These are phyloP conservation scores for Psittacus erithacus DNA, from an alignment of 2,113 vertebrate species.

Conservation along the genomic window DNA sequence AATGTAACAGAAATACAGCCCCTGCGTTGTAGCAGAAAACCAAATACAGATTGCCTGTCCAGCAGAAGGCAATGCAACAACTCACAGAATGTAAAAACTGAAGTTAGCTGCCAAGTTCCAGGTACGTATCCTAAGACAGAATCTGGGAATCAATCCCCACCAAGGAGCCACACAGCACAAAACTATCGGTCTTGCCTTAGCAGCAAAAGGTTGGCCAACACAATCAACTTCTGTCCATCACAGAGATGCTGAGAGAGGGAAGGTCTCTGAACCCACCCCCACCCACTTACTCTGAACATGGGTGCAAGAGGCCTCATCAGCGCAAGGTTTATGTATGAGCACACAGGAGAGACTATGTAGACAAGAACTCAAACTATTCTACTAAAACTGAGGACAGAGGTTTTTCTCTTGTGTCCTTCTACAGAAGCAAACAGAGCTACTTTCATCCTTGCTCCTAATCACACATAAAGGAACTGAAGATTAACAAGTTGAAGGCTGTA, in stretches of 20 bases:
- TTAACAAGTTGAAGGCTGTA: not conserved
- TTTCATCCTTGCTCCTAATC: not conserved
- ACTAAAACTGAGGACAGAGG: not conserved
- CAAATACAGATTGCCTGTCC: not conserved
- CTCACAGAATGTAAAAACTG: not conserved
- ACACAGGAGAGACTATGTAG: not conserved
- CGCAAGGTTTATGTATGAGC: not conserved
- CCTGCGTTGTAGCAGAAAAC: not conserved
- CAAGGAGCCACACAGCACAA: not conserved
- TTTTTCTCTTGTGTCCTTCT: not conserved
- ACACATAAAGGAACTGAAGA: not conserved
- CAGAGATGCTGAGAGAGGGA: not conserved
- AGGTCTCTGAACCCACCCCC: not conserved
- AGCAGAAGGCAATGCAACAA: not conserved
- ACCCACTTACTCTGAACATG: fast-evolving
- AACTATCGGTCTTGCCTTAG: not conserved
- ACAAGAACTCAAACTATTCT: not conserved
- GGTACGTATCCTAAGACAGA: fast-evolving
- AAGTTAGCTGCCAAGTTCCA: not conserved
- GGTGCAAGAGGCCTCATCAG: not conserved
- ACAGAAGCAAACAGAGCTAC: not conserved
- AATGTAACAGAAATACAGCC: not conserved
- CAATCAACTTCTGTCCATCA: not conserved
- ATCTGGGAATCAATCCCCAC: not conserved
- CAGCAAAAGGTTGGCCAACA: not conserved